Percentiles rank a stretch among this genome's conserved stretches.
Conservation (phyloP, 2,113 vertebrate genomes). For the Hippocampus barbouri region DNA sequence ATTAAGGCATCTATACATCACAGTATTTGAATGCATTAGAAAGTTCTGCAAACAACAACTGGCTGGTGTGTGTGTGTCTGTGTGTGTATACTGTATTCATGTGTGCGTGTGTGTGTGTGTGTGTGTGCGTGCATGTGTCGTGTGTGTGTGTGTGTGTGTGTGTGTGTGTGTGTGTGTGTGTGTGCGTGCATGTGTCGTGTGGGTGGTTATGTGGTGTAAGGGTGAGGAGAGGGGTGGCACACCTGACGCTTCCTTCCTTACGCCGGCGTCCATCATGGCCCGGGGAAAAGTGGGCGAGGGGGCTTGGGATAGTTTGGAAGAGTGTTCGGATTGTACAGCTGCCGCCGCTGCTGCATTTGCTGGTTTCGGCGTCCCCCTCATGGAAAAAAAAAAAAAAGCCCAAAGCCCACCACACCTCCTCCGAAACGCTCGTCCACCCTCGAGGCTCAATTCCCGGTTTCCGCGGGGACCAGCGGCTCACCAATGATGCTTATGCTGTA, state of each 20-base stretch:
- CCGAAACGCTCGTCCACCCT: constrained; percentile 23
- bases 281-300: constrained; percentile 11
- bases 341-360: constrained; percentile 65
- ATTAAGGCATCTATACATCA: constrained; percentile 99
- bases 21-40: constrained; percentile 93
- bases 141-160: not conserved
- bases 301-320: constrained; percentile 3
- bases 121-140: not conserved
- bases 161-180: not conserved
- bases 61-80: constrained; percentile 69
- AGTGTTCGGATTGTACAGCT: constrained; percentile 49
- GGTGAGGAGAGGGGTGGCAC: constrained; percentile 58
- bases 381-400: constrained; percentile 18
- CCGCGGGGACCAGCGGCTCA: constrained; percentile 98
- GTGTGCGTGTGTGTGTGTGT: not conserved
- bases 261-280: constrained; percentile 59
- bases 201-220: constrained; percentile 4
- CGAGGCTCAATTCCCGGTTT: constrained; percentile 86
- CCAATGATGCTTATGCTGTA: constrained; percentile 99
- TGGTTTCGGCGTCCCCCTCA: constrained; percentile 69
- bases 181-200: not conserved
- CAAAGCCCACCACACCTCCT: constrained; percentile 36
- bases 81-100: constrained; percentile 12
- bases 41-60: constrained; percentile 86
- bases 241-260: constrained; percentile 73